Base-by-base conservation (phyloP, 2,888 invertebrate species). In the Germaria angustata region DNA sequence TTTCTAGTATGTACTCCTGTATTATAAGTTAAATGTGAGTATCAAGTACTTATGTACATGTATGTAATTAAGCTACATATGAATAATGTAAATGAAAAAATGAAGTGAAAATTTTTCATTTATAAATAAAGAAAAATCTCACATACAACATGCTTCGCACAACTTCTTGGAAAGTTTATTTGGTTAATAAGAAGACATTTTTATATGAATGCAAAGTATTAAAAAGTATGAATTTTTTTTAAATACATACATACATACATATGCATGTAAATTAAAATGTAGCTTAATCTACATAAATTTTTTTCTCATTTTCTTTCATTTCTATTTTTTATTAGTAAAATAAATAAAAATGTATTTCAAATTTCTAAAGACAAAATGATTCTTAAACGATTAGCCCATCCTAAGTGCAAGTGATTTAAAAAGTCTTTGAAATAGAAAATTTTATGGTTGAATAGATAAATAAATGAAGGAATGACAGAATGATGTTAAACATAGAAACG, bases 351-450 rank as follows among this genome's bases (percentile, higher is more conserved):
- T 15, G 9, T 57, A 32, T 9, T 24, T 57, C 7, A 28, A 53
- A 53, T 32, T 61, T 61, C 72, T 24, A 36, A 49, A 71, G 36
- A 51, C 55, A 68, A 53, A 53, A 53, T 68, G 41, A 41, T 55
- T 63, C 68, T 32, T 68, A 69, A 78, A 61, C 49, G 68, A 75
- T 81, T 78, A 69, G 68, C 51, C 13, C 32, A 7, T 24, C n/a
- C 36, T 34, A 73, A 81, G 72, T 73, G 72, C 72, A 81, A 81
- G 68, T 68, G 68, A 73, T 77, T 81, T 68, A 61, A 28, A 65
- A 39, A 69, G 34, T 44, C 22, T 57, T 46, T 46, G n/a, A 66
- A 51, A 65, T 36, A 57, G 39, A 66, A 65, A 68, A 22, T 51
- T 34, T n/a, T 41, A 65, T 68, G 68, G 15, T 32, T 59, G 65